Evolutionary conservation across 2,888 invertebrate species (phyloP).

Genomic region (Agrilus mali): DNA sequence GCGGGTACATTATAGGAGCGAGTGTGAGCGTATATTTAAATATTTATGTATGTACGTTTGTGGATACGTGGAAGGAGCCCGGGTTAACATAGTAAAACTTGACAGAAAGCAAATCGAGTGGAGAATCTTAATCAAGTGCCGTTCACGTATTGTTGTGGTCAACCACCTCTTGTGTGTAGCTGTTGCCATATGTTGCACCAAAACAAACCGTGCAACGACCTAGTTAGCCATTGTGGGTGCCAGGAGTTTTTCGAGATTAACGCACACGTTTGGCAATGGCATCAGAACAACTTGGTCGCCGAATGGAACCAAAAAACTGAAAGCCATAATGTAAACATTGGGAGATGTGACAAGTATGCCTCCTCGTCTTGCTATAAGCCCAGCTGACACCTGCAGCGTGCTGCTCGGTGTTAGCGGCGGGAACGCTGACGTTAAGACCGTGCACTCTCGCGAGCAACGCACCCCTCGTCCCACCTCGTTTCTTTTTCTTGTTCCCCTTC

Average conservation of each 20-base stretch:
- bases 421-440: slow-evolving; percentile 21
- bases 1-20: slow-evolving; percentile 3
- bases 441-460: slow-evolving; percentile 26
- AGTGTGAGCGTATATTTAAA: slow-evolving; percentile 4
- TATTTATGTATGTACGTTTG: slow-evolving; percentile 3
- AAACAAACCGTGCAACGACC: too few relatives aligned
- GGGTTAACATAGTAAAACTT: slow-evolving; percentile 19
- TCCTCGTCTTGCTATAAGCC: slow-evolving; percentile 22
- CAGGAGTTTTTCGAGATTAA: too few relatives aligned
- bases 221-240: too few relatives aligned
- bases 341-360: slow-evolving; percentile 23
- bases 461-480: slow-evolving; percentile 21
- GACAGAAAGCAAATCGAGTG: slow-evolving; percentile 18
- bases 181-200: slow-evolving; percentile 26
- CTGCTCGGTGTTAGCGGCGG: slow-evolving; percentile 19
- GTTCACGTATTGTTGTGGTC: slow-evolving; percentile 29
- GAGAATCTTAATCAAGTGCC: slow-evolving; percentile 24
- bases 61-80: slow-evolving; percentile 7
- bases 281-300: too few relatives aligned
- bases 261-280: too few relatives aligned
- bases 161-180: slow-evolving; percentile 25
- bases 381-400: slow-evolving; percentile 35
- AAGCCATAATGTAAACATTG: slow-evolving; percentile 8
- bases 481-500: too few relatives aligned
- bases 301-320: too few relatives aligned